Percentiles rank a stretch among this genome's conserved stretches.
phyloP scores from a whole-genome alignment of 2,113 vertebrate species.

The Pipra filicauda region DNA sequence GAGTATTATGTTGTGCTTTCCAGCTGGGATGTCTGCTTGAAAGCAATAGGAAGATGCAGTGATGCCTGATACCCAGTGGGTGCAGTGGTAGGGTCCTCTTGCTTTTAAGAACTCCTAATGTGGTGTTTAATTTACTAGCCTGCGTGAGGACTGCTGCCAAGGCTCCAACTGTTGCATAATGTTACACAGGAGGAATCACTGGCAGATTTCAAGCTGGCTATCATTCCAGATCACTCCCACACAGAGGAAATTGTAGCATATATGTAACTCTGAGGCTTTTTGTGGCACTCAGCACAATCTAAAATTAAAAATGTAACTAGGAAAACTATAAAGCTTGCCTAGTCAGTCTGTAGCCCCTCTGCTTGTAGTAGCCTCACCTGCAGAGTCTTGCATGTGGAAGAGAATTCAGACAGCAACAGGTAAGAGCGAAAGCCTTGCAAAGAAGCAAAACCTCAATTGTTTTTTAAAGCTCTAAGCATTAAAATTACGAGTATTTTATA shows the following conservation, averaged over 20 bases:
- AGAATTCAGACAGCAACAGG: conserved; percentile 10
- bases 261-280: conserved; percentile 33
- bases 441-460: background rate
- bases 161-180: conserved; percentile 52
- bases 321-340: conserved; percentile 11
- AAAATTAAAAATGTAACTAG: background rate
- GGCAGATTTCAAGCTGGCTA: conserved; percentile 53
- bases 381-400: background rate
- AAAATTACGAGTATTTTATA: background rate
- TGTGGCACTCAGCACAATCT: conserved; percentile 22
- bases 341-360: background rate
- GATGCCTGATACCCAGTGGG: background rate
- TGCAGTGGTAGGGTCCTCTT: background rate
- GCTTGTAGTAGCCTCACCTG: background rate
- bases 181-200: conserved; percentile 45
- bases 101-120: background rate
- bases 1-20: background rate
- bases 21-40: background rate
- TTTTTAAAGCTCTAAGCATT: background rate
- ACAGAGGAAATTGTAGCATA: conserved; percentile 52
- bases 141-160: background rate
- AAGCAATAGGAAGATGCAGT: background rate
- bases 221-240: conserved; percentile 57
- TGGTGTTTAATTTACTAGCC: background rate
- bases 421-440: background rate